phyloP scores from a whole-genome alignment of 2,888 invertebrate species.

The Coremacera marginata region DNA sequence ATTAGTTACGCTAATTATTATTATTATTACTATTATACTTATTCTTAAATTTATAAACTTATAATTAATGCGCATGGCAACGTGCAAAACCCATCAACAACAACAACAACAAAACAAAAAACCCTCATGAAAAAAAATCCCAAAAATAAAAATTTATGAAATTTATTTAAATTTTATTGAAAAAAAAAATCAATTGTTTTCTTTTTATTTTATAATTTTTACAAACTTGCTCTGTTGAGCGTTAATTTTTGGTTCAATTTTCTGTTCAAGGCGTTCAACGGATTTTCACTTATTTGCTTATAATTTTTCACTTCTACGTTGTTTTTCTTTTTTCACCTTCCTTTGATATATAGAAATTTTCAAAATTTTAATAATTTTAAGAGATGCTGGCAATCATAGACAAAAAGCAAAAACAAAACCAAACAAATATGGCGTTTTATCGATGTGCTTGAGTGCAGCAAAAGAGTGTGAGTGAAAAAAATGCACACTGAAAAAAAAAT shows the following conservation, averaged over 20 bases:
- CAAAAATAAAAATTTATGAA: slow-evolving; percentile 55
- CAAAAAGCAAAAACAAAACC: no score
- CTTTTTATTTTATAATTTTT: slow-evolving; percentile 44
- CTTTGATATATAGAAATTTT: neutral
- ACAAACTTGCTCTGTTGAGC: slow-evolving; percentile 28
- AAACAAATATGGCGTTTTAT: no score
- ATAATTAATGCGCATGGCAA: slow-evolving; percentile 13
- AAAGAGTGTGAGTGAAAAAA: no score
- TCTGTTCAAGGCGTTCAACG: neutral
- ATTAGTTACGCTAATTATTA: slow-evolving; percentile 41
- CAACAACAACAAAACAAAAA: slow-evolving; percentile 37
- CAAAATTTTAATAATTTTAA: no score
- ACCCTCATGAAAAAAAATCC: slow-evolving; percentile 48
- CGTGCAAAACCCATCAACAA: slow-evolving; percentile 10
- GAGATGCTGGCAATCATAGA: no score
- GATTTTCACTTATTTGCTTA: neutral
- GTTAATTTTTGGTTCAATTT: neutral
- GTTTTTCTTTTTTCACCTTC: neutral
- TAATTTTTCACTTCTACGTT: neutral
- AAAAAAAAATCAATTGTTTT: slow-evolving; percentile 43
- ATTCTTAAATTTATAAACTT: slow-evolving; percentile 27
- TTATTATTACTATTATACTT: slow-evolving; percentile 57
- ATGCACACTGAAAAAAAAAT: no score
- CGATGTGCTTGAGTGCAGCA: no score
- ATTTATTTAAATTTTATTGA: slow-evolving; percentile 54